phyloP scores from a whole-genome alignment of 1,140 invertebrate genomes.

The Aporrectodea caliginosa region DNA sequence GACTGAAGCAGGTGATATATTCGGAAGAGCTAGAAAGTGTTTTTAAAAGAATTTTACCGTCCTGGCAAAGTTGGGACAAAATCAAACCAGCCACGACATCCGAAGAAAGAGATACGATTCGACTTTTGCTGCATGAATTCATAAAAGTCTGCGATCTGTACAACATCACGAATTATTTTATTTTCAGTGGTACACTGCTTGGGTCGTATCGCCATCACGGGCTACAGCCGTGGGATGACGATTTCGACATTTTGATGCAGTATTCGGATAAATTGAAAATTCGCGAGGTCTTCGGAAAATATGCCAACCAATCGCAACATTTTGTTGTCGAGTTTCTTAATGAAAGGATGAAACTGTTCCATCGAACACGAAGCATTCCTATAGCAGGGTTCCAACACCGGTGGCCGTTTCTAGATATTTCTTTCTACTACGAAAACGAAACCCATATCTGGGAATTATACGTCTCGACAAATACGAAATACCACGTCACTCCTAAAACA shows the following conservation, averaged over 20 bases:
- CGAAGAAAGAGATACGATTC: background rate
- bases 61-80: no score
- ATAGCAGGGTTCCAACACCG: background rate
- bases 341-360: background rate
- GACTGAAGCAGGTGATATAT: no score
- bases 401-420: background rate
- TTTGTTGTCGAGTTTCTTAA: no score
- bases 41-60: no score
- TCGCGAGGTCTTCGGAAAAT: constrained; percentile 16
- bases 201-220: constrained; percentile 40
- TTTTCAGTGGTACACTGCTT: constrained; percentile 38
- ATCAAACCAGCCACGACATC: background rate
- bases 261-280: constrained; percentile 18
- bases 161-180: constrained; percentile 35
- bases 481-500: background rate
- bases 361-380: background rate
- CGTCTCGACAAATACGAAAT: background rate
- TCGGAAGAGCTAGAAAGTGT: no score
- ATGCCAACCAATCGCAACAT: background rate
- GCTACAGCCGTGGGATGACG: constrained; percentile 42
- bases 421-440: background rate
- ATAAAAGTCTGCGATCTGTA: background rate
- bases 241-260: constrained; percentile 39
- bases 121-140: background rate
- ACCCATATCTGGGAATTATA: background rate